phyloP scores from a whole-genome alignment of 1,140 invertebrate species.

The Heliconius himera region DNA sequence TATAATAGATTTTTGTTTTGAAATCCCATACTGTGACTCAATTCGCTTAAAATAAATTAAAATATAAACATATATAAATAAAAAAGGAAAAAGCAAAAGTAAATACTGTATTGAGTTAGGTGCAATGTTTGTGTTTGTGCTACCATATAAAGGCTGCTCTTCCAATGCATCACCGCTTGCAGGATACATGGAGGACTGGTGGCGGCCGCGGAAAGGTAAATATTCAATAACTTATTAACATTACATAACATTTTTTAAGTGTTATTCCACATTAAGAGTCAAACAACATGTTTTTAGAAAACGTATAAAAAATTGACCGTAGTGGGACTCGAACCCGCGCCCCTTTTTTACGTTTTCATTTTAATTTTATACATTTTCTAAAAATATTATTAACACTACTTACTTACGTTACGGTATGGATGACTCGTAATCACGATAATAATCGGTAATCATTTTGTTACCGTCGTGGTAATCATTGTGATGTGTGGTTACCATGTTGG shows the following conservation, averaged over 20 bases:
- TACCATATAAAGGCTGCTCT: constrained; percentile 91
- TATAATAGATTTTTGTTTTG: not conserved
- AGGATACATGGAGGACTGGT: constrained; percentile 98
- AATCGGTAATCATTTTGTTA: not conserved
- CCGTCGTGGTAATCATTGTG: not conserved
- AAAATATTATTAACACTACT: constrained; percentile 55
- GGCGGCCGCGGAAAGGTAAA: constrained; percentile 96
- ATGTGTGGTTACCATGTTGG: not conserved
- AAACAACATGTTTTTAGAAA: too few relatives aligned
- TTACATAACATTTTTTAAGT: too few relatives aligned
- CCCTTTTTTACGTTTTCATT: too few relatives aligned
- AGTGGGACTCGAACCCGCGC: too few relatives aligned
- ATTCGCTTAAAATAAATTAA: not conserved
- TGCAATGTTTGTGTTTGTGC: constrained; percentile 82
- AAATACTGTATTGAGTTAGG: constrained; percentile 80
- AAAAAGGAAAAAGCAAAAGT: constrained; percentile 59
- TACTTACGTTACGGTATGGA: constrained; percentile 6
- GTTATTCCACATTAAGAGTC: too few relatives aligned
- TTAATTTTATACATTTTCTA: too few relatives aligned
- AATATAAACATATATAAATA: constrained; percentile 19
- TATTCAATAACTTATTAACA: constrained; percentile 61
- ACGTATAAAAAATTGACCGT: too few relatives aligned
- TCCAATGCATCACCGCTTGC: constrained; percentile 95
- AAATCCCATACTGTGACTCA: constrained; percentile 36
- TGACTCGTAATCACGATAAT: not conserved